Percentiles rank a stretch among this genome's conserved stretches.
Conservation (phyloP, 2,888 invertebrate genomes). For the Helobdella robusta region DNA sequence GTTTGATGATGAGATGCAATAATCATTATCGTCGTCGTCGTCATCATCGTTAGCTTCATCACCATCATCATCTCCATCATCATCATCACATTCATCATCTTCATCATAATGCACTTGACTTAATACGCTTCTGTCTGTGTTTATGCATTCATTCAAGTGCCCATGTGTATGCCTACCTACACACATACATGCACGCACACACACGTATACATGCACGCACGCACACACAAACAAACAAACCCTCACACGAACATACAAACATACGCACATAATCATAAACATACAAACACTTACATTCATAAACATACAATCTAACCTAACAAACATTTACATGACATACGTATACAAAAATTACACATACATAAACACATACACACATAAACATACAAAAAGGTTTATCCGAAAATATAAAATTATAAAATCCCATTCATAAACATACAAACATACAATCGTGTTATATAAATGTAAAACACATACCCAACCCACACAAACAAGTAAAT, state of each 20-base stretch:
- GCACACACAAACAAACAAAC: constrained; percentile 14
- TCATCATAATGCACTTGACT: constrained; percentile 10
- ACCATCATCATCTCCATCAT: constrained; percentile 10
- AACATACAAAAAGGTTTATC: neutral
- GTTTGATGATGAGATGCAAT: no score
- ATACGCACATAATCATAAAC: constrained; percentile 1
- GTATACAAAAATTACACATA: no score
- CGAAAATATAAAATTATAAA: no score
- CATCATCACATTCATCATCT: neutral
- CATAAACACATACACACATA: neutral
- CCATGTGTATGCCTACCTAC: no score
- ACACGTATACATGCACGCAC: constrained; percentile 7
- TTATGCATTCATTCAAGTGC: no score
- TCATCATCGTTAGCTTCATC: constrained; percentile 19
- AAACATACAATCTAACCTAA: neutral
- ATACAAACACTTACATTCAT: neutral
- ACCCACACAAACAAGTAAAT: no score
- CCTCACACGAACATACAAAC: constrained; percentile 11
- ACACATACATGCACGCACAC: no score
- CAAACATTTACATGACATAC: no score
- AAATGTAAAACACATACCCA: no score
- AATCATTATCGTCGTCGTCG: constrained; percentile 13
- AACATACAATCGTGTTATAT: no score
- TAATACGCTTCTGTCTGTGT: no score
- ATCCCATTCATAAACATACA: neutral